Percentiles rank a stretch among this genome's conserved stretches.
These are phyloP conservation scores for Oreochromis mossambicus DNA, from an alignment of 2,797 vertebrate species.

Conservation along the genomic window DNA sequence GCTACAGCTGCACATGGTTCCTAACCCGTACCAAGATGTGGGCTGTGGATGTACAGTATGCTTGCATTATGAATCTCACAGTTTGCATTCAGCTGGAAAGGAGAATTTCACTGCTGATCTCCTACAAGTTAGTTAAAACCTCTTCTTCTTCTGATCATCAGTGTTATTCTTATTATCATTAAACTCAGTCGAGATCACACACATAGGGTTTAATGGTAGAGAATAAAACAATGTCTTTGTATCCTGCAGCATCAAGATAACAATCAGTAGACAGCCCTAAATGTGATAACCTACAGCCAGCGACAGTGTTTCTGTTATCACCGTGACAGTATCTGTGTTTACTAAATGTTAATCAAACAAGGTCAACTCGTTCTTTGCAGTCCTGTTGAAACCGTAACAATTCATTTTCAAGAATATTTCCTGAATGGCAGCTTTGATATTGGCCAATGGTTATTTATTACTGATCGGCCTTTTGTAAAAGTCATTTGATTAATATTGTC, in stretches of 20 bases:
- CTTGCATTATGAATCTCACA: not conserved
- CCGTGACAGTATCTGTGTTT: not conserved
- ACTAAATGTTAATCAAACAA: not conserved
- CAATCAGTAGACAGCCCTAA: slow-evolving; percentile 2
- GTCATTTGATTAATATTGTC: not conserved
- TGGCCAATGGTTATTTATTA: not conserved
- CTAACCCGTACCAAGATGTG: not conserved
- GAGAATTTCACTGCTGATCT: slow-evolving; percentile 14
- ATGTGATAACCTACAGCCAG: not conserved
- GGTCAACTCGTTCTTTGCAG: not conserved
- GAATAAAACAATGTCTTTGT: not conserved
- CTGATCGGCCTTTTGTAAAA: not conserved
- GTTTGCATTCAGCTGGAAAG: not conserved
- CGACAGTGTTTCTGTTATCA: not conserved
- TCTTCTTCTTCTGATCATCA: not conserved
- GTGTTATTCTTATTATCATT: not conserved
- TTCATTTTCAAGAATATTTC: not conserved
- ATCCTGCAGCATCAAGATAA: not conserved
- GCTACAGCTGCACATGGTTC: slow-evolving; percentile 25
- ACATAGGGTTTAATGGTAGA: not conserved
- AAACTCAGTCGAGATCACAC: not conserved
- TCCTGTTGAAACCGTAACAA: not conserved
- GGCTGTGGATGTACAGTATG: not conserved
- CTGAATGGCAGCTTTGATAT: not conserved
- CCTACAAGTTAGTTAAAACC: not conserved